Conservation (phyloP, 2,797 vertebrate genomes). For the Urocyon cinereoargenteus region DNA sequence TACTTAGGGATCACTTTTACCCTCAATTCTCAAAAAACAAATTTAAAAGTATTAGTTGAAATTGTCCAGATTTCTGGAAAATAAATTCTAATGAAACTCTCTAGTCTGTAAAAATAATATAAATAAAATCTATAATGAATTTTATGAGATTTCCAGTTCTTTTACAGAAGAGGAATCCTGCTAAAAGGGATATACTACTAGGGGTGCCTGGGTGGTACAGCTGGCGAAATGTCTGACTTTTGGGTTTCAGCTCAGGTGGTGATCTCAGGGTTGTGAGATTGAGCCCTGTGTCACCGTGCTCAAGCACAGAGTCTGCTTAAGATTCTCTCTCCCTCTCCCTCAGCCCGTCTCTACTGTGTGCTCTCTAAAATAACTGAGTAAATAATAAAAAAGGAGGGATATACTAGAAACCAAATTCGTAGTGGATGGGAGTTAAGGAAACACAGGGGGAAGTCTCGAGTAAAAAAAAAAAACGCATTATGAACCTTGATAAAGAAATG, state of each 20-base stretch:
- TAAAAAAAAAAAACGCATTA: neutral
- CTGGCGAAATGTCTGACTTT: neutral
- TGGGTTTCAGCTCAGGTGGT: neutral
- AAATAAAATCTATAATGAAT: neutral
- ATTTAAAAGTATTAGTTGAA: neutral
- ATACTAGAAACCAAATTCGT: conserved; percentile 16
- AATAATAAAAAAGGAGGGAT: neutral
- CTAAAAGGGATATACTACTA: neutral
- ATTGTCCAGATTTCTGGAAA: neutral
- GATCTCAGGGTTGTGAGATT: neutral
- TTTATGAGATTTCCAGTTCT: neutral
- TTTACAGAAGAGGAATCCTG: neutral
- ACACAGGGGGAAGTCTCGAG: neutral
- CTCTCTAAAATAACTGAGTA: neutral
- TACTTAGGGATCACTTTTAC: neutral
- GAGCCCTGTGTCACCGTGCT: neutral
- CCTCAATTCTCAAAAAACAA: conserved; percentile 15
- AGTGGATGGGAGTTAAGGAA: neutral
- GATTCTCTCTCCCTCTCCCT: neutral
- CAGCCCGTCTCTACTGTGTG: neutral
- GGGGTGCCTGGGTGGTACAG: neutral
- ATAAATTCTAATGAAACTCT: neutral
- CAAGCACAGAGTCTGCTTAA: neutral
- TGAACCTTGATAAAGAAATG: neutral
- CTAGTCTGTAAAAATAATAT: neutral